Evolutionary conservation across 1,140 invertebrate species (phyloP).

Genomic region (Pseudomyrmex dendroicus): DNA sequence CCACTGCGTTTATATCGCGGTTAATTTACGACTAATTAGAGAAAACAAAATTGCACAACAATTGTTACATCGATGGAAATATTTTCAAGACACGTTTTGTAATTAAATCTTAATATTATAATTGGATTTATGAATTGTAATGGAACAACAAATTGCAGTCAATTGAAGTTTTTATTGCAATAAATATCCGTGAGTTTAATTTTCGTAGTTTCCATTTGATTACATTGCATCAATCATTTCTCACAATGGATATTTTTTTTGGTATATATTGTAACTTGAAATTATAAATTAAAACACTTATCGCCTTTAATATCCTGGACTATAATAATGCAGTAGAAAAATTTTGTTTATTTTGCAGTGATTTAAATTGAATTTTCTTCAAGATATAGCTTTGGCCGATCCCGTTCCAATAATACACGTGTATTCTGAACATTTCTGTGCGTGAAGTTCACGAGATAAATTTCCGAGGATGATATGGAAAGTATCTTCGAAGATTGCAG

Average conservation of each 20-base stretch:
- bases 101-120: conserved; percentile 52
- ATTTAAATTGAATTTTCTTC: neutral
- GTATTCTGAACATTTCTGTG: conserved; percentile 28
- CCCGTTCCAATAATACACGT: neutral
- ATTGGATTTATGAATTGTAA: conserved; percentile 38
- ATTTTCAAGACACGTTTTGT: conserved; percentile 47
- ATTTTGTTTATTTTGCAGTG: neutral
- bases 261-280: neutral
- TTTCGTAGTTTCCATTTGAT: conserved; percentile 20
- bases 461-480: conserved; percentile 17
- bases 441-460: conserved; percentile 9
- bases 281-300: conserved; percentile 16
- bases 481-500: conserved; percentile 25
- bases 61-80: conserved; percentile 12
- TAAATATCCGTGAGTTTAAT: conserved; percentile 33
- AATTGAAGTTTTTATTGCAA: conserved; percentile 41
- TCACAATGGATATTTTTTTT: neutral
- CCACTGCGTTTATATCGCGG: neutral
- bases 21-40: conserved; percentile 39
- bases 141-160: conserved; percentile 14
- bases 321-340: neutral
- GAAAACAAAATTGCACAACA: conserved; percentile 17
- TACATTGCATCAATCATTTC: conserved; percentile 9
- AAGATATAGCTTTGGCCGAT: neutral
- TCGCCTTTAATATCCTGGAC: no score